phyloP scores from a whole-genome alignment of 1,140 invertebrate genomes.

The Macrobrachium nipponense region DNA sequence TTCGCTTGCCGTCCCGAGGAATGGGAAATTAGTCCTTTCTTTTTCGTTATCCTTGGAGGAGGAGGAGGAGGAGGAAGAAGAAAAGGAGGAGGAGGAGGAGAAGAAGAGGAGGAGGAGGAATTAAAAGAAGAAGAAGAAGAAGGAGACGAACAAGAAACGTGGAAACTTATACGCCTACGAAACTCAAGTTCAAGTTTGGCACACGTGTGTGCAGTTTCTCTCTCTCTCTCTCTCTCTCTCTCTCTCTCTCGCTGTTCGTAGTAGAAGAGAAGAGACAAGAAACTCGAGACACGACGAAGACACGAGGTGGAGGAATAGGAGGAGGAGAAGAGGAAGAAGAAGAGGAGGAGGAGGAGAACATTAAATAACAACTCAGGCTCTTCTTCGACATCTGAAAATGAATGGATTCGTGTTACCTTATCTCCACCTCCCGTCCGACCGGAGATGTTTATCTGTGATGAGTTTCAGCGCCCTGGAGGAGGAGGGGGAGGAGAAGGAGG shows the following conservation, averaged over 20 bases:
- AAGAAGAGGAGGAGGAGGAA: not conserved
- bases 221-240: too few relatives aligned
- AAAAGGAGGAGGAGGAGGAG: not conserved
- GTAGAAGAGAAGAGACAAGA: not conserved
- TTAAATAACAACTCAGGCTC: not conserved
- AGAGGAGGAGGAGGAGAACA: not conserved
- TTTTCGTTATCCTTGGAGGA: slow-evolving; percentile 7
- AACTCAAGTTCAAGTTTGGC: too few relatives aligned
- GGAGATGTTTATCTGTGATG: slow-evolving; percentile 50
- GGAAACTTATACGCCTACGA: too few relatives aligned
- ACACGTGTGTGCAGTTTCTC: too few relatives aligned
- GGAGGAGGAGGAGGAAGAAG: not conserved
- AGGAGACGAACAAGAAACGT: not conserved
- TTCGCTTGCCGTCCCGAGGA: not conserved
- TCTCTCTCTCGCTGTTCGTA: not conserved
- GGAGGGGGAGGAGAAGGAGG: too few relatives aligned
- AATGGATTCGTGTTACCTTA: slow-evolving; percentile 53
- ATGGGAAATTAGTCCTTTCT: not conserved
- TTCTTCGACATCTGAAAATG: slow-evolving; percentile 25
- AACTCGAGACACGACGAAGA: not conserved
- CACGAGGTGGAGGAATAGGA: not conserved
- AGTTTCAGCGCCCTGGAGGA: slow-evolving; percentile 13
- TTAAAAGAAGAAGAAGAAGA: too few relatives aligned
- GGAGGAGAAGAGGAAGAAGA: not conserved
- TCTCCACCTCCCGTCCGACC: slow-evolving; percentile 29